Evolutionary conservation across 2,113 vertebrate genomes (phyloP), one percentile per base, ranked within the genome.

Genomic region (Pagrus major): DNA sequence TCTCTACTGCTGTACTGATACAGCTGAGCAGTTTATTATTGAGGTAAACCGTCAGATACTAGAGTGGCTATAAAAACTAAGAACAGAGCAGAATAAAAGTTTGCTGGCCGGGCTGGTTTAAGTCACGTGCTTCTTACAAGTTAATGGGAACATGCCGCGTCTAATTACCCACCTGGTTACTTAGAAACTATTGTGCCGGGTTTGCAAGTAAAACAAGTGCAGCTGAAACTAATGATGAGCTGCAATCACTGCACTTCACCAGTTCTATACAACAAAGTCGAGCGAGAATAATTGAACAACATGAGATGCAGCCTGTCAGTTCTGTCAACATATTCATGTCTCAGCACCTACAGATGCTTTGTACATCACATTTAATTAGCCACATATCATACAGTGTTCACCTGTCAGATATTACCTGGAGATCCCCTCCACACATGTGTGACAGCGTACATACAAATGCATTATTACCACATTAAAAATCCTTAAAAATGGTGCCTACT

Each of bases 1-100:
- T 16, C 56, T 42, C 49, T 59, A 68, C 60, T 49, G 54, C 39
- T 59, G 29, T 59, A 64, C 23, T 42, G 35, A 65, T 25, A 63
- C 25, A 74, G 42, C 55, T 27, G 11, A 61, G 23, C 61, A 44
- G 21, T 15, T 44, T 31, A 37, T 33, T 72, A 64, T n/a, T 35
- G 33, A 64, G n/a, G 35, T 11, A 60, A 55, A 51, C 3, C 9
- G 10, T 35, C 27, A 47, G 25, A 49, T 4, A 64, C 5, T 44
- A n/a, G 4, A 47, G 11, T 0, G 21, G 31, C 20, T 10, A 11
- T 2, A 39, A 15, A 2, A 10, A n/a, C 6, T 58, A 9, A 23
- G 6, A 25, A 14, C 12, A 14, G 8, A 25, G 52, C 1, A 37
- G 16, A 6, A 23, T 2, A 9, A 35, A 44, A 12, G 14, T 9